Evolutionary conservation across 2,797 vertebrate genomes (phyloP).

Genomic region (Phoeniculus purpureus): DNA sequence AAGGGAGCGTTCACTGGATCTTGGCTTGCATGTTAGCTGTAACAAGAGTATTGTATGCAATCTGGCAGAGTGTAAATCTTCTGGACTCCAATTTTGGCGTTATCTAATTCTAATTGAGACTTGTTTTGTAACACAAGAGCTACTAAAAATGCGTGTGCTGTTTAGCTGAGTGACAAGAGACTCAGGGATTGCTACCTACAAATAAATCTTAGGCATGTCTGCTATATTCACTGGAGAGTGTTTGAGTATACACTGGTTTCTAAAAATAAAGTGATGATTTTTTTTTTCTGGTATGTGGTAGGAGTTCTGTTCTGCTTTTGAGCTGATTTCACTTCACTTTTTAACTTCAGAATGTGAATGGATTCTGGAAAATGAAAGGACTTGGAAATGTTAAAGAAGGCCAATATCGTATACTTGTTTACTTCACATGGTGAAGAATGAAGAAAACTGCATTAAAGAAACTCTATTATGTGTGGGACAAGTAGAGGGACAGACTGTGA

Average conservation of each 20-base stretch:
- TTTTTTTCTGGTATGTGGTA: not conserved
- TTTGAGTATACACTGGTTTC: not conserved
- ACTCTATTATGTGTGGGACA: not conserved
- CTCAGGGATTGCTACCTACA: constrained; percentile 16
- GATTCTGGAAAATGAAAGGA: not conserved
- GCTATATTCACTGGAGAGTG: not conserved
- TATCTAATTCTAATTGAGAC: constrained; percentile 15
- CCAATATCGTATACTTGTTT: not conserved
- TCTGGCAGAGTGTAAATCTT: constrained; percentile 30
- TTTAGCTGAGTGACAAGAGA: constrained; percentile 13
- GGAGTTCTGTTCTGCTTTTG: constrained; percentile 8
- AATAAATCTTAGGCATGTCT: not conserved
- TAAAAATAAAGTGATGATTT: constrained; percentile 2
- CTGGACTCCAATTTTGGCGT: not conserved
- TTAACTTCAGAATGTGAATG: constrained; percentile 9
- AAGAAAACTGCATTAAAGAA: not conserved
- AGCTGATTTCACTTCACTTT: constrained; percentile 8
- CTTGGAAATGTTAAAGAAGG: not conserved
- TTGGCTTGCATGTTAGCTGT: constrained; percentile 6
- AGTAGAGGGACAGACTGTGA: not conserved
- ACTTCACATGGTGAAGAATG: not conserved
- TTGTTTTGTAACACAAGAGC: constrained; percentile 37
- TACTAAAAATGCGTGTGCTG: constrained; percentile 9
- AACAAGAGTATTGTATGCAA: not conserved
- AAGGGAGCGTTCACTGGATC: not conserved